Percentiles rank a stretch among this genome's conserved stretches.
Evolutionary conservation across 1,140 invertebrate species (phyloP).

Genomic region (Maniola jurtina): DNA sequence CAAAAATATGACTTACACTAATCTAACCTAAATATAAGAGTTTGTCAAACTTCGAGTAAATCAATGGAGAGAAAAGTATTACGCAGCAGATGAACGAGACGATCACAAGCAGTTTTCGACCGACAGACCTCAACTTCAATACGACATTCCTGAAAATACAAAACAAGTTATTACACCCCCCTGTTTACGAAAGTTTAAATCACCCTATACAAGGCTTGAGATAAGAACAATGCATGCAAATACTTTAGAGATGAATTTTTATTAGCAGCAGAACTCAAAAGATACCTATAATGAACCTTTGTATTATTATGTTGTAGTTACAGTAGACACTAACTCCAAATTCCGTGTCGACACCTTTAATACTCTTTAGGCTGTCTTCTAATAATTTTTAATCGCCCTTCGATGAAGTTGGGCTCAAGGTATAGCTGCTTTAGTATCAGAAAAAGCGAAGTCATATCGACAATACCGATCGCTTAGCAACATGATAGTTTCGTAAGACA

Average conservation of each 20-base stretch:
- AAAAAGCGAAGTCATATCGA: no score
- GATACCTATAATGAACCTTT: no score
- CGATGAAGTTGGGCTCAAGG: no score
- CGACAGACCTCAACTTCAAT: constrained; percentile 65
- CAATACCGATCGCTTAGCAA: no score
- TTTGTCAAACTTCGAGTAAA: constrained; percentile 26
- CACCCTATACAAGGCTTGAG: background rate
- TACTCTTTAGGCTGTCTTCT: no score
- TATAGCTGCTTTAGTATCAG: no score
- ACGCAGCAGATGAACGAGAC: constrained; percentile 47
- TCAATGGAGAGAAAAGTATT: constrained; percentile 29
- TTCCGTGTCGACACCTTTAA: no score
- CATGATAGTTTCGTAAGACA: no score
- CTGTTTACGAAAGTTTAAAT: background rate
- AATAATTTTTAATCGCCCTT: no score
- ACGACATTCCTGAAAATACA: constrained; percentile 70
- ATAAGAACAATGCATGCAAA: background rate
- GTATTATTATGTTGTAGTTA: no score
- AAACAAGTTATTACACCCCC: constrained; percentile 44
- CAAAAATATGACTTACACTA: constrained; percentile 30
- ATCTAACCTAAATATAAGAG: constrained; percentile 39
- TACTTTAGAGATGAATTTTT: background rate
- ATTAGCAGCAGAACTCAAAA: no score
- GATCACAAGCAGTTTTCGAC: constrained; percentile 54
- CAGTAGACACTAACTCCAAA: no score